A percentile compares a stretch with the other conserved stretches of the same genome.
Conservation (phyloP, 1,140 invertebrate genomes). For the Drusus annulatus region DNA sequence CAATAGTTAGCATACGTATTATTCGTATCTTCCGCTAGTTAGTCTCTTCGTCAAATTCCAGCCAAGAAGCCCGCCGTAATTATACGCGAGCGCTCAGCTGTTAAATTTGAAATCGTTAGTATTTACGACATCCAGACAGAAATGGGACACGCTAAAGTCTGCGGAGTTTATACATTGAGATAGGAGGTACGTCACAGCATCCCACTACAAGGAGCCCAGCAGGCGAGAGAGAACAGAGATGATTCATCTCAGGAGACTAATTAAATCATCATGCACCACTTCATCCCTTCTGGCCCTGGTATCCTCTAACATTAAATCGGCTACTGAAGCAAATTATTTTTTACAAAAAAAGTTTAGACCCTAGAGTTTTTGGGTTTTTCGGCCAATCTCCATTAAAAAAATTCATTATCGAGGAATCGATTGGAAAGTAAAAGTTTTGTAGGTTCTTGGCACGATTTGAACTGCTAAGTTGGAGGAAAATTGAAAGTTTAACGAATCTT, state of each 20-base stretch:
- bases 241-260: background rate
- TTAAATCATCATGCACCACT: slow-evolving; percentile 1
- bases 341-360: no score
- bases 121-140: slow-evolving; percentile 1
- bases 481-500: no score
- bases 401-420: no score
- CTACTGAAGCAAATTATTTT: no score
- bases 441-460: no score
- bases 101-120: slow-evolving; percentile 7
- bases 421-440: no score
- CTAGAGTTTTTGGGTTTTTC: no score
- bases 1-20: no score
- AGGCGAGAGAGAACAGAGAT: background rate
- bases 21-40: no score
- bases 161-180: background rate
- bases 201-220: background rate
- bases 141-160: background rate
- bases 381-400: no score
- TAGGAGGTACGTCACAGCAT: background rate
- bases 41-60: background rate
- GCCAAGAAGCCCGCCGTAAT: background rate
- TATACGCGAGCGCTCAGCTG: background rate
- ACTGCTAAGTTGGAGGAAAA: no score
- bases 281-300: background rate
- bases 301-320: background rate